These are phyloP conservation scores for Lucilia sericata DNA, from an alignment of 1,140 invertebrate species.

Conservation along the genomic window DNA sequence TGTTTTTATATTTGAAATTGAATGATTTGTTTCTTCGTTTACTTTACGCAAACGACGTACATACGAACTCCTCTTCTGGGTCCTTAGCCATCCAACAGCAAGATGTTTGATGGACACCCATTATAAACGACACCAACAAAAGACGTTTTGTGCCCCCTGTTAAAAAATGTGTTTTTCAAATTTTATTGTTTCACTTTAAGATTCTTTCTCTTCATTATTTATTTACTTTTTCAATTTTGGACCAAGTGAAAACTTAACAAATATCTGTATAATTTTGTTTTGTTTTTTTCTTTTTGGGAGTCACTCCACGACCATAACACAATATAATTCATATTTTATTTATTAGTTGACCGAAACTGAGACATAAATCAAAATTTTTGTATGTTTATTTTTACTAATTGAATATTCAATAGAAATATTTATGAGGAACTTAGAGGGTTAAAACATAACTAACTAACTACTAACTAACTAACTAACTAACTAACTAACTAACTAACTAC, in stretches of 20 bases:
- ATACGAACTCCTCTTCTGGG: background rate
- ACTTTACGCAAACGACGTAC: too few relatives aligned
- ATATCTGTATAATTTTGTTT: background rate
- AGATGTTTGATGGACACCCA: constrained; percentile 45
- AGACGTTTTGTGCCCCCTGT: constrained; percentile 1
- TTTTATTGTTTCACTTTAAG: constrained; percentile 5
- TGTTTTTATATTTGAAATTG: background rate
- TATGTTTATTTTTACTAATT: too few relatives aligned
- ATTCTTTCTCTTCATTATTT: background rate
- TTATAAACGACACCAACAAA: constrained; percentile 44
- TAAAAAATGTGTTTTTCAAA: background rate
- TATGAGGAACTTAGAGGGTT: too few relatives aligned
- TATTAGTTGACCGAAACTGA: background rate
- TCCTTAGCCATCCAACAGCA: background rate
- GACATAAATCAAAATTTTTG: background rate
- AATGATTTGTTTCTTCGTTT: constrained; percentile 5
- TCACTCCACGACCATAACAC: background rate
- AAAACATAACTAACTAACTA: too few relatives aligned
- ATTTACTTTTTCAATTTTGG: background rate
- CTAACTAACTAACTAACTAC: too few relatives aligned
- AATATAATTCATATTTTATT: constrained; percentile 38
- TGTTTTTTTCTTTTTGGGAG: background rate
- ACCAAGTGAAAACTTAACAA: constrained; percentile 39
- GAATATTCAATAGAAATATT: too few relatives aligned
- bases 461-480: too few relatives aligned